Base-by-base conservation (phyloP, 1,140 invertebrate genomes). In the Rhagoletis zephyria region DNA sequence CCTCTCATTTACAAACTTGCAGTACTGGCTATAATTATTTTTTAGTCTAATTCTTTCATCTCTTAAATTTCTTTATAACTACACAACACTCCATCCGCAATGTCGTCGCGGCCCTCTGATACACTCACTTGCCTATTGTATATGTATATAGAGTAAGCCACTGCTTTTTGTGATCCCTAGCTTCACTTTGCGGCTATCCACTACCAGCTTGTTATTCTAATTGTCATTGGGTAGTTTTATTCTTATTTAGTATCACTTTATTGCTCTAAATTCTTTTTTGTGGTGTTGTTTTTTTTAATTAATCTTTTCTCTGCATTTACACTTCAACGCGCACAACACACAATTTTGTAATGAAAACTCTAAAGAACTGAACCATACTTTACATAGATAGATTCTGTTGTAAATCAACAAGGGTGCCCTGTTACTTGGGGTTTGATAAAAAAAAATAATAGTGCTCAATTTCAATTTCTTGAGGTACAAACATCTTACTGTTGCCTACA, bases 341-440 rank as follows among this genome's bases (percentile, higher is more conserved):
- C 63, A 64, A 64, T 67, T 67, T 40, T 67, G 30, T 67, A 67
- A 67, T 67, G 65, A 67, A 67, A 67, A 67, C 30, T 67, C 65
- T 12, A 9, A 67, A 67, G 65, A 7, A 67, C 65, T 67, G 12
- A 7, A 30, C 3, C 65, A 12, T 42, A 12, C 65, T 67, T 67
- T 40, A 67, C 65, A 30, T 40, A 67, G 65, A 67, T 30, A 30
- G 42, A 67, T 67, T 42, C 65, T 67, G 65, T 6, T 67, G 40
- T 30, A 67, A 67, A 12, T 67, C 65, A 14, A 67, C 30, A 40
- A 67, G 30, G 30, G 16, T 9, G 65, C 1, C n/a, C 61, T 67
- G 12, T 30, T 40, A 67, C 65, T 67, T 67, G 65, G 10, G 65
- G 65, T 30, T 67, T 42, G 30, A 10, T 67, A 40, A 19, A 30